A percentile compares a stretch with the other conserved stretches of the same genome.
Conservation (phyloP, 2,888 invertebrate genomes). For the Psylliodes chrysocephalus region DNA sequence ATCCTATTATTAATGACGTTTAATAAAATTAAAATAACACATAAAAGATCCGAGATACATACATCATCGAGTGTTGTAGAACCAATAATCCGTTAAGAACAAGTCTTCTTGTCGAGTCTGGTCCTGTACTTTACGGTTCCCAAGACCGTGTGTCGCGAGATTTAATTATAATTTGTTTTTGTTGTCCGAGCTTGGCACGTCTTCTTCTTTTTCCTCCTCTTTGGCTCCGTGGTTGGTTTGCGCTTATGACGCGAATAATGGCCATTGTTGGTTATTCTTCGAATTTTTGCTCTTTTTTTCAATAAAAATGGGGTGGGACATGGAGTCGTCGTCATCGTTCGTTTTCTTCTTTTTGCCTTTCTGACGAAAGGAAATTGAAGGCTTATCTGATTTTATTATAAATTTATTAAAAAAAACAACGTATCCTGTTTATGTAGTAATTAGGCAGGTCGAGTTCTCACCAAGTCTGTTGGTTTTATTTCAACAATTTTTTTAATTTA, state of each 20-base stretch:
- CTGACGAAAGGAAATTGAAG: constrained; percentile 14
- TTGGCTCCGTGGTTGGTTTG: constrained; percentile 32
- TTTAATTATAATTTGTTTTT: constrained; percentile 58
- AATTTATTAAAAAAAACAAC: constrained; percentile 5
- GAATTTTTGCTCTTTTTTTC: constrained; percentile 6
- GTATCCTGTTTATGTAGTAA: not conserved
- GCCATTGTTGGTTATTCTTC: constrained; percentile 19
- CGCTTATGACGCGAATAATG: constrained; percentile 30
- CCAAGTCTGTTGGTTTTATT: not conserved
- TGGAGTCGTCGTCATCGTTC: too few species aligned
- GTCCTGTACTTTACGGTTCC: not conserved
- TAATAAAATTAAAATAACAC: too few species aligned
- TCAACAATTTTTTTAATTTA: not conserved
- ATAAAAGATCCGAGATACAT: too few species aligned
- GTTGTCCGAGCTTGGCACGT: constrained; percentile 43
- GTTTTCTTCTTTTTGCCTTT: constrained; percentile 9
- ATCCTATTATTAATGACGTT: too few species aligned
- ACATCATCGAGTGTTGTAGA: too few species aligned
- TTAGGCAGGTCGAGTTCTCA: not conserved
- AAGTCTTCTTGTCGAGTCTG: not conserved
- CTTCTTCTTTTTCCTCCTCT: constrained; percentile 46
- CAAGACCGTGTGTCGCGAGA: constrained; percentile 36
- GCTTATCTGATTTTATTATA: constrained; percentile 15
- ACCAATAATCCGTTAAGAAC: too few species aligned
- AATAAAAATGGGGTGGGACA: constrained; percentile 12